Conservation (phyloP, 2,797 vertebrate genomes). For the Aulostomus chinensis region DNA sequence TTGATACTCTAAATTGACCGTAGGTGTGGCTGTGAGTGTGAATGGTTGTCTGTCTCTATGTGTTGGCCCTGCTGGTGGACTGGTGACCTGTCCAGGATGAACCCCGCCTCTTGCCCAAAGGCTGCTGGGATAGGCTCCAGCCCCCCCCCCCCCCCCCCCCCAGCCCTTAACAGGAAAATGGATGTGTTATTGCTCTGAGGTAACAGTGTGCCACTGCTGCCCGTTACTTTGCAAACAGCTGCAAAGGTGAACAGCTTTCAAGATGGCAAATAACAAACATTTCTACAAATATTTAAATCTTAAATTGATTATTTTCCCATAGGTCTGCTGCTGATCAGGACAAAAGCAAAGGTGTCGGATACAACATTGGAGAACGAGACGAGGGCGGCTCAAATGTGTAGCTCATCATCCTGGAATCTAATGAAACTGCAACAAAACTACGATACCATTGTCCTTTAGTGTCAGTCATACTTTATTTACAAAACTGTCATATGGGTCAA, state of each 20-base stretch:
- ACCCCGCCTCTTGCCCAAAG: no score
- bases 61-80: no score
- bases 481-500: slow-evolving; percentile 20
- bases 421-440: slow-evolving; percentile 11
- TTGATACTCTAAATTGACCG: no score
- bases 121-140: no score
- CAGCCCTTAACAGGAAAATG: no score
- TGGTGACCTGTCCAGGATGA: no score
- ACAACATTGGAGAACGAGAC: slow-evolving; percentile 73
- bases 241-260: neutral
- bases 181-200: no score
- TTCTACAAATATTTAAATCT: neutral
- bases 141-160: no score
- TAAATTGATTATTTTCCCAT: neutral
- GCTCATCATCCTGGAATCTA: slow-evolving; percentile 31
- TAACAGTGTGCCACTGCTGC: no score
- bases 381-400: slow-evolving; percentile 79
- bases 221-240: no score
- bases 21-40: no score
- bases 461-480: slow-evolving; percentile 38
- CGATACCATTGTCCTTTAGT: slow-evolving; percentile 20
- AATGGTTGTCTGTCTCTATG: no score
- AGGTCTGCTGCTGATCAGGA: slow-evolving; percentile 71
- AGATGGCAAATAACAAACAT: neutral
- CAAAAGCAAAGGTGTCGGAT: slow-evolving; percentile 74